Conservation (phyloP, 2,888 invertebrate genomes). For the Erebia palarica region DNA sequence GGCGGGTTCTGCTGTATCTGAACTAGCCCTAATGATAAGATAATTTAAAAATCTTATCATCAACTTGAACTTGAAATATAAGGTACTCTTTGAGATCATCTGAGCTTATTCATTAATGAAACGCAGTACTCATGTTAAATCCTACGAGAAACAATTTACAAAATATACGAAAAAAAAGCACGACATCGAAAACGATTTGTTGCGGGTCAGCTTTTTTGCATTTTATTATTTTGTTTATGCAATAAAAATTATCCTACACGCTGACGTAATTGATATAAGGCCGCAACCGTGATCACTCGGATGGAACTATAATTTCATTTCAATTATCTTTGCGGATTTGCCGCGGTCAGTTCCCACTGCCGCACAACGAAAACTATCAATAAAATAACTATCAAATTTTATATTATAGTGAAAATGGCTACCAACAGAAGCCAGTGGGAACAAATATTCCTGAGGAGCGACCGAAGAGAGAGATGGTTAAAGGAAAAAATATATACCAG, state of each 20-base stretch:
- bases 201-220: neutral
- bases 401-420: neutral
- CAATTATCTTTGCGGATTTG: conserved; percentile 62
- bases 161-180: no score
- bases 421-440: no score
- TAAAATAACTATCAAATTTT: conserved; percentile 11
- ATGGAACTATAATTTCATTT: conserved; percentile 59
- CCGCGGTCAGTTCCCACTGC: conserved; percentile 36
- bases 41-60: no score
- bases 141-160: no score
- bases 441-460: no score
- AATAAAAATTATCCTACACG: conserved; percentile 19
- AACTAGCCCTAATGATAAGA: no score
- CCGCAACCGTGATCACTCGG: conserved; percentile 46
- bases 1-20: no score
- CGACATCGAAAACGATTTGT: neutral
- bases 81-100: no score
- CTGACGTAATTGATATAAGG: conserved; percentile 43
- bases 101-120: no score
- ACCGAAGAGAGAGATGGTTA: no score
- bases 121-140: no score
- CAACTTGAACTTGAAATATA: no score
- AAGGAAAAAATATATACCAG: neutral
- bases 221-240: conserved; percentile 4
- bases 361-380: conserved; percentile 17